Evolutionary conservation across 2,113 vertebrate species (phyloP), one percentile per base, ranked within the genome.

Genomic region (Carassius auratus): DNA sequence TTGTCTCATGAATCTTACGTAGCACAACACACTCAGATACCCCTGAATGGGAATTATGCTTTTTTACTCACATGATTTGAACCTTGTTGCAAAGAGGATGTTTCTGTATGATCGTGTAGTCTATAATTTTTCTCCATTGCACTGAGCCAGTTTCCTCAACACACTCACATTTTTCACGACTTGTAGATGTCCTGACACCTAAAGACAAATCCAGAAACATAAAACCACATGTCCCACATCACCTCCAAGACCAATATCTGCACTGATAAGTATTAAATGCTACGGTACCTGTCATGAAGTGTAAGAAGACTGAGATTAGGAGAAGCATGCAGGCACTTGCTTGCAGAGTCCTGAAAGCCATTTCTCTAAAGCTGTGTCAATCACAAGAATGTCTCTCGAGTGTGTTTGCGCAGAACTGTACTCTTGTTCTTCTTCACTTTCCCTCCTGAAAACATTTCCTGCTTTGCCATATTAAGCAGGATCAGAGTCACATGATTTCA

Each of bases 401-500:
- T 81, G 15, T 86, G 57, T 61, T 21, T 61, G 69, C 21, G n/a
- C 36, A 21, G 26, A 59, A n/a, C 23, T 52, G 55, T 45, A 2
- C 30, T 21, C 48, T 14, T 26, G 38, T 9, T 68, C 19, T 55
- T 23, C 9, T 3, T 23, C 15, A 36, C 14, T 50, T 26, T 48
- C 42, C 71, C 83, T 30, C 15, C 3, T 75, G 52, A 45, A 42
- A 19, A 23, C 45, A 14, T 68, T 89, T 88, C 86, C 90, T 85
- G 84, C 8, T 78, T 90, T 66, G 71, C 88, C n/a, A n/a, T n/a
- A n/a, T n/a, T n/a, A n/a, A n/a, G n/a, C n/a, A n/a, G n/a, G n/a
- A n/a, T n/a, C n/a, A 1, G 10, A 57, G 79, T 93, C 89, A 91
- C 88, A 85, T 90, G 89, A 13, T 90, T 90, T 92, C 83, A 61